Conservation (phyloP, 2,797 vertebrate genomes). For the Hippoglossus hippoglossus region DNA sequence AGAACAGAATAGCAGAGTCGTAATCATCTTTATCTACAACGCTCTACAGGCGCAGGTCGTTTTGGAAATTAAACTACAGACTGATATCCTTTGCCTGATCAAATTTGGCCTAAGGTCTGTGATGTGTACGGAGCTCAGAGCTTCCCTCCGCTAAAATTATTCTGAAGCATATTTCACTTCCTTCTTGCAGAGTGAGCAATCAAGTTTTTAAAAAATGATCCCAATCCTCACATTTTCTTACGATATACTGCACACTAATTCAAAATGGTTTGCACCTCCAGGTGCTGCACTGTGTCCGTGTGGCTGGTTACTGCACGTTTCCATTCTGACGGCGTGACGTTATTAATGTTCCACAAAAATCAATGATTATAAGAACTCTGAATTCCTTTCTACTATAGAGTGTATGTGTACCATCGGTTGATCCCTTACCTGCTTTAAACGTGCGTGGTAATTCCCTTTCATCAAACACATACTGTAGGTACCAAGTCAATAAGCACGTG, state of each 20-base stretch:
- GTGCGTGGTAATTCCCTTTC: neutral
- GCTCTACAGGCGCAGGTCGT: neutral
- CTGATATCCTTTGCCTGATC: neutral
- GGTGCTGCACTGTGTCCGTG: neutral
- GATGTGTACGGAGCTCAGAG: too few species aligned
- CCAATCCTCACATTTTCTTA: neutral
- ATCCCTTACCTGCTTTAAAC: neutral
- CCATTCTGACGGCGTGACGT: neutral
- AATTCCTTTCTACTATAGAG: too few species aligned
- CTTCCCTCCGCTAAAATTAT: neutral
- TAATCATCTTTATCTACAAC: too few species aligned
- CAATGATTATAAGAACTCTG: neutral
- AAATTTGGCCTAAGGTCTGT: neutral
- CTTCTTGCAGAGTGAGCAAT: constrained; percentile 6
- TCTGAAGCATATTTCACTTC: neutral
- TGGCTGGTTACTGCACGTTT: neutral
- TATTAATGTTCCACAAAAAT: neutral
- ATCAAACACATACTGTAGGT: neutral
- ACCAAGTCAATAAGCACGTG: constrained; percentile 21
- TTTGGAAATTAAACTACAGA: neutral
- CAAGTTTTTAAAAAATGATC: neutral
- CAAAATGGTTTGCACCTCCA: neutral
- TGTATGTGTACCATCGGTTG: neutral
- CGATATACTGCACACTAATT: neutral
- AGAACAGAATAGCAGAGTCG: neutral